A percentile compares a stretch with the other conserved stretches of the same genome.
Conservation (phyloP, 2,797 vertebrate species). For the Sarcoramphus papa region DNA sequence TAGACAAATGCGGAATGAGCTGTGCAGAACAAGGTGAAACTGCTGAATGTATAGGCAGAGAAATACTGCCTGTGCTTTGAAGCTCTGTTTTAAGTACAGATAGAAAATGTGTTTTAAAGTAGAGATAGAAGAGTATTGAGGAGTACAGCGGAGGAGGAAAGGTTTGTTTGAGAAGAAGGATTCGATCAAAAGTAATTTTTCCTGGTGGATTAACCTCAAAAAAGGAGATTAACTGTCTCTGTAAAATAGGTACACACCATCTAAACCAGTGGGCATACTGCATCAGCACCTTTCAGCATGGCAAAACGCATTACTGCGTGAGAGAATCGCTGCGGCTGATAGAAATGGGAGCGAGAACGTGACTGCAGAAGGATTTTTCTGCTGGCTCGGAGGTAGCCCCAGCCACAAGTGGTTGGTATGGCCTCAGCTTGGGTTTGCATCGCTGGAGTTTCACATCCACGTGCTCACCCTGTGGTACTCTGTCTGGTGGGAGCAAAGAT, state of each 20-base stretch:
- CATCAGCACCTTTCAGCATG: background rate
- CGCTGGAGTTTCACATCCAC: fast-evolving
- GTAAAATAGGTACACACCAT: background rate
- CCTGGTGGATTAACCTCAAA: background rate
- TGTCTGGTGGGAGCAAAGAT: background rate
- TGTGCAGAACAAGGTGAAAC: background rate
- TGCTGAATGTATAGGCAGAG: background rate
- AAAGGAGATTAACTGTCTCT: background rate
- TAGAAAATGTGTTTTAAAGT: background rate
- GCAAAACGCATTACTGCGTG: fast-evolving
- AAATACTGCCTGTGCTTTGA: background rate
- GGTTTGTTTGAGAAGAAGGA: background rate
- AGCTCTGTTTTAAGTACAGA: background rate
- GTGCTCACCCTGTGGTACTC: background rate
- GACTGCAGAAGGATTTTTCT: background rate
- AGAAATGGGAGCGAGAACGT: background rate
- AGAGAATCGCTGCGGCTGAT: background rate
- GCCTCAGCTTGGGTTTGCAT: background rate
- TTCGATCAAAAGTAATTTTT: background rate
- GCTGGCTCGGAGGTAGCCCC: background rate
- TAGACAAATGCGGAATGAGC: background rate
- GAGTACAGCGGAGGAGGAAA: background rate
- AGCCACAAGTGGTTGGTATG: background rate
- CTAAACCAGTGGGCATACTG: background rate
- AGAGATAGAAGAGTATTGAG: background rate